Conservation (phyloP, 2,797 vertebrate species). For the Pangasius krempfi region DNA sequence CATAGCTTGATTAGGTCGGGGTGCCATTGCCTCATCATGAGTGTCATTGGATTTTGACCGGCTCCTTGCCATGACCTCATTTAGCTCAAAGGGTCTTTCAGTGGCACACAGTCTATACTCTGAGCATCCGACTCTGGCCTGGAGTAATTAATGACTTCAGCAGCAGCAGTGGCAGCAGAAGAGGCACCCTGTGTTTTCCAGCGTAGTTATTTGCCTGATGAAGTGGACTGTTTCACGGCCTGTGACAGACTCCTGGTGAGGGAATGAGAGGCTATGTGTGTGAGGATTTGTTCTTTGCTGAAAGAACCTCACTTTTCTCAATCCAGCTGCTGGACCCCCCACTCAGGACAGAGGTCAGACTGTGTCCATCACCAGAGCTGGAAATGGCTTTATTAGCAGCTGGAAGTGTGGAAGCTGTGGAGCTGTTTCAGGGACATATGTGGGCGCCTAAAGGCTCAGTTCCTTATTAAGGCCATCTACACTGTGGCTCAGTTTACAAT, state of each 20-base stretch:
- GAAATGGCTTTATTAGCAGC: constrained; percentile 57
- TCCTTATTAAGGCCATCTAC: constrained; percentile 19
- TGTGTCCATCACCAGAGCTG: constrained; percentile 54
- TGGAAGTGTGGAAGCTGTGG: constrained; percentile 45
- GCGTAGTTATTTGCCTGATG: constrained; percentile 53
- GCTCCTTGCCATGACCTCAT: constrained; percentile 49
- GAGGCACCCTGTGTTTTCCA: constrained; percentile 38
- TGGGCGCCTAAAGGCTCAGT: constrained; percentile 18
- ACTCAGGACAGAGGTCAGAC: constrained; percentile 49
- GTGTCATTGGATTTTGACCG: constrained; percentile 29
- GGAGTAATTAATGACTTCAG: constrained; percentile 58
- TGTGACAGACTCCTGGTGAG: constrained; percentile 51
- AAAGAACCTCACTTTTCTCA: constrained; percentile 37
- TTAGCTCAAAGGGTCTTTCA: constrained; percentile 36
- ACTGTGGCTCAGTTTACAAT: constrained; percentile 14
- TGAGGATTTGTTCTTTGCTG: constrained; percentile 47
- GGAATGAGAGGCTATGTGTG: constrained; percentile 46
- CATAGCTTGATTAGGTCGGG: constrained; percentile 39
- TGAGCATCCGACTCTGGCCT: constrained; percentile 44
- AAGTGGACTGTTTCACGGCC: constrained; percentile 42
- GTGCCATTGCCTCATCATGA: constrained; percentile 28
- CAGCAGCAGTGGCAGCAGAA: constrained; percentile 39
- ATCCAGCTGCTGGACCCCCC: constrained; percentile 15
- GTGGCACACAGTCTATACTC: constrained; percentile 32
- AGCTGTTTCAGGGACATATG: constrained; percentile 34